phyloP scores from a whole-genome alignment of 2,888 invertebrate species.

The Scaptomyza cyrtandrae region DNA sequence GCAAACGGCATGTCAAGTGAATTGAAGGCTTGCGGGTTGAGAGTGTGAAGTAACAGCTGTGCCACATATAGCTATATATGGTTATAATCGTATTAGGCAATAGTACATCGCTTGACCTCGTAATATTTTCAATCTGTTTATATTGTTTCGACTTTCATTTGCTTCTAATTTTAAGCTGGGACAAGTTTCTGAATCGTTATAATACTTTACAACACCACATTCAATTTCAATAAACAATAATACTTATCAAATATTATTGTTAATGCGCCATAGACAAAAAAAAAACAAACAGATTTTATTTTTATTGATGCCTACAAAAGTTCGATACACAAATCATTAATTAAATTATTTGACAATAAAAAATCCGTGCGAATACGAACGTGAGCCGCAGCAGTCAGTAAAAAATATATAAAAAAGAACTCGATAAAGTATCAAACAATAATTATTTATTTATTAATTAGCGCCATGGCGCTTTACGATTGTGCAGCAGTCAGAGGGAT shows the following conservation, averaged over 20 bases:
- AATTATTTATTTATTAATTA: conserved; percentile 53
- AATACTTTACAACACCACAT: too few relatives aligned
- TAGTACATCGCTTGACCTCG: conserved; percentile 21
- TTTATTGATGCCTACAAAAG: not conserved
- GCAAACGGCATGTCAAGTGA: conserved; percentile 10
- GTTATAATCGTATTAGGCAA: conserved; percentile 27
- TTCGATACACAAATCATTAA: conserved; percentile 63
- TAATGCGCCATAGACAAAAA: conserved; percentile 19
- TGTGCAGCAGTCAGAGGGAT: conserved; percentile 18
- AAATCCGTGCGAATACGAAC: conserved; percentile 35
- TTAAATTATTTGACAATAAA: conserved; percentile 73
- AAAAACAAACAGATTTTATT: conserved; percentile 16
- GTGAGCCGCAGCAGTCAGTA: conserved; percentile 12
- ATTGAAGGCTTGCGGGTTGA: not conserved
- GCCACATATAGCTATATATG: not conserved
- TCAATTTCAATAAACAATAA: not conserved
- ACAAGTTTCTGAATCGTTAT: too few relatives aligned
- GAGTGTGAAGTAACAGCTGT: not conserved
- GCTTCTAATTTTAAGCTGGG: too few relatives aligned
- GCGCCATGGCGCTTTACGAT: conserved; percentile 39
- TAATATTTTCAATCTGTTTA: conserved; percentile 10
- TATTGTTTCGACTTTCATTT: too few relatives aligned
- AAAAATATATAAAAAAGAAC: not conserved
- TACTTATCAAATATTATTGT: conserved; percentile 1
- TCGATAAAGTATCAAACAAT: conserved; percentile 28